These are phyloP conservation scores for Ctenomys sociabilis DNA, from an alignment of 2,113 vertebrate species.

Conservation along the genomic window DNA sequence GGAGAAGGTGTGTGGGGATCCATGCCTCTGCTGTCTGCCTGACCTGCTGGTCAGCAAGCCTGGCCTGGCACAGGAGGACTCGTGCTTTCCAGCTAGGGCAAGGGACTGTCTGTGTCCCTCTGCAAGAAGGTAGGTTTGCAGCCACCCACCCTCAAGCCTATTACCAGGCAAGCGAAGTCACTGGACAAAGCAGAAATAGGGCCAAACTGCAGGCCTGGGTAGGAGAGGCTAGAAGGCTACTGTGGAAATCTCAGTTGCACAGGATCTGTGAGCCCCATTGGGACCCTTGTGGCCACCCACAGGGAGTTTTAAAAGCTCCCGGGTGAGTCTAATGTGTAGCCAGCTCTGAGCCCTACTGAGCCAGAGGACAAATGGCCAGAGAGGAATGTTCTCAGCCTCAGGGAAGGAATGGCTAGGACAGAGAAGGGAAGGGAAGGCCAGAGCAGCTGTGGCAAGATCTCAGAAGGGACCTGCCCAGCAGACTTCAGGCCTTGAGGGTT, in stretches of 20 bases:
- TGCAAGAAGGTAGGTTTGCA: background rate
- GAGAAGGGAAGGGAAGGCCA: background rate
- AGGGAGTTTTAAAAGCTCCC: background rate
- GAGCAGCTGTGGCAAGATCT: background rate
- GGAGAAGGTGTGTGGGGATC: background rate
- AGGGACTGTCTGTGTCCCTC: background rate
- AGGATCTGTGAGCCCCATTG: background rate
- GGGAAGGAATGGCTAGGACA: background rate
- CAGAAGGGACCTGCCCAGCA: background rate
- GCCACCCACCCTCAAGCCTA: background rate
- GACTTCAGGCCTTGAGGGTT: background rate
- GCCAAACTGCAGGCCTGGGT: background rate
- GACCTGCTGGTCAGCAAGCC: accelerated
- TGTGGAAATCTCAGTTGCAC: background rate
- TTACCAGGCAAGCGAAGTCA: background rate
- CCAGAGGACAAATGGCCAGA: background rate
- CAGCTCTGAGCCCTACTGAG: background rate
- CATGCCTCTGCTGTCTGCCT: background rate
- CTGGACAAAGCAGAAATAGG: background rate
- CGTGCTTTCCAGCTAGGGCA: accelerated
- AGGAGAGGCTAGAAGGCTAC: no score
- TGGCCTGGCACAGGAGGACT: background rate
- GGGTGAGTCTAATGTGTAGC: background rate
- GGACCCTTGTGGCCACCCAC: accelerated
- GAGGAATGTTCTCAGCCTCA: background rate